A percentile compares a stretch with the other conserved stretches of the same genome.
These are phyloP conservation scores for Uropsilus gracilis DNA, from an alignment of 2,113 vertebrate genomes.

Conservation along the genomic window DNA sequence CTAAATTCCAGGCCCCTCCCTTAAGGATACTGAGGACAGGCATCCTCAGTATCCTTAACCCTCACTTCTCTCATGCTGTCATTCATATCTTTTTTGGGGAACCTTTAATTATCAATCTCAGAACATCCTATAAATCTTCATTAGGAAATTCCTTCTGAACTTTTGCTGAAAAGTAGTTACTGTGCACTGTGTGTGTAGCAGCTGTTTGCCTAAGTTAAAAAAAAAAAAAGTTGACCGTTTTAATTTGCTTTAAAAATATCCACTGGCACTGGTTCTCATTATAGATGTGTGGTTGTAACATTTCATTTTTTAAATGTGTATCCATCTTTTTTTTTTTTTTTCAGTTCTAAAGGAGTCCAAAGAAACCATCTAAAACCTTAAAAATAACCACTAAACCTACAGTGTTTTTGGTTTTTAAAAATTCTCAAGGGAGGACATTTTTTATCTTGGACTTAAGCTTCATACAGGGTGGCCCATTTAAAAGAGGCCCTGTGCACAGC, in stretches of 20 bases:
- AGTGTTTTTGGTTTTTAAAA: constrained; percentile 82
- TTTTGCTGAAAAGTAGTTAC: constrained; percentile 81
- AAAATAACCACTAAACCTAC: constrained; percentile 84
- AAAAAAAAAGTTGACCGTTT: constrained; percentile 78
- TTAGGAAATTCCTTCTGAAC: constrained; percentile 80
- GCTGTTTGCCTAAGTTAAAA: constrained; percentile 76
- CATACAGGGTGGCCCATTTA: constrained; percentile 83
- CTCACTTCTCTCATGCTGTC: constrained; percentile 48
- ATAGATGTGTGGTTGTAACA: constrained; percentile 84
- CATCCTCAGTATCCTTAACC: not conserved
- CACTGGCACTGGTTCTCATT: constrained; percentile 82
- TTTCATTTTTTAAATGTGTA: constrained; percentile 84
- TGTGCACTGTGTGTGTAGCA: constrained; percentile 77
- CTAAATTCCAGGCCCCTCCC: not conserved
- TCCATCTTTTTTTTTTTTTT: constrained; percentile 83
- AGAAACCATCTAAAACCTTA: constrained; percentile 84
- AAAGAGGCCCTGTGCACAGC: constrained; percentile 79
- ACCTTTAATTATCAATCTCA: constrained; percentile 72
- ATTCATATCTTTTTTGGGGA: constrained; percentile 54
- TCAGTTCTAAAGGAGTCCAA: constrained; percentile 82
- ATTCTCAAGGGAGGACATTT: constrained; percentile 82
- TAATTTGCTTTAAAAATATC: constrained; percentile 84
- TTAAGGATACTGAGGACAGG: constrained; percentile 23
- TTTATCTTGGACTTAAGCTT: constrained; percentile 82
- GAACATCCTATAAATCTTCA: constrained; percentile 78